Base-by-base conservation (phyloP, 2,797 vertebrate genomes). In the Falco berigora region DNA sequence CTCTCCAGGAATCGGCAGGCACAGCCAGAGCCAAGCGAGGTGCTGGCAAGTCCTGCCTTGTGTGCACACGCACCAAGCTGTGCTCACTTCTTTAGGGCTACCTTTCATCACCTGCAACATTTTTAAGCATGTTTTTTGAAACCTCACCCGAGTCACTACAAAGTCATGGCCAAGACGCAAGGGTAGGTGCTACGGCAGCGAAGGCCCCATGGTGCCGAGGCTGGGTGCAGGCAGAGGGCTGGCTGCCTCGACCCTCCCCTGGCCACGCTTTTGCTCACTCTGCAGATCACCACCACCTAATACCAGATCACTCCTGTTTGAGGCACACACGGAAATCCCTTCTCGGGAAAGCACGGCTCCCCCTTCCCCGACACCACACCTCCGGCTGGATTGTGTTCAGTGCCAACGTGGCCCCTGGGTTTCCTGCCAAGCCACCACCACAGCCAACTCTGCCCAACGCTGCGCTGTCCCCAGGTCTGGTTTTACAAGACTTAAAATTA, bases 151-250 rank as follows among this genome's bases (percentile, higher is more conserved):
- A 76, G 7, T 30, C 22, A 4, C 25, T 47, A 23, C 42, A 67
- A 46, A 38, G 32, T 10, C 9, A 34, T 1, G 4, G 30, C 62
- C 52, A 28, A 67, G 62, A 22, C 2, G 7, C 4, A 14, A 22
- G 17, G 7, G 38, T 2, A 7, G 34, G 19, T 34, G 27, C 28
- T 47, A 8, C 0, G 0, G 38, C 38, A 52, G 21, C 1, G 0
- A 68, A 64, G 61, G 8, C 59, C 22, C 15, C 1, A 0, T 7
- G 32, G 47, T 3, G 10, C 7, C 5, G 47, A 69, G 42, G 21
- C 16, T 34, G 10, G 42, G 23, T 5, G 1, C 6, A 19, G 42
- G n/a, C 69, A 56, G 69, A 34, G 6, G 56, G 36, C 21, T 9
- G 19, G 34, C 55, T 85, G 46, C 66, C 56, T 78, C 30, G 14